phyloP scores from a whole-genome alignment of 2,113 vertebrate genomes.

The Fulica atra region DNA sequence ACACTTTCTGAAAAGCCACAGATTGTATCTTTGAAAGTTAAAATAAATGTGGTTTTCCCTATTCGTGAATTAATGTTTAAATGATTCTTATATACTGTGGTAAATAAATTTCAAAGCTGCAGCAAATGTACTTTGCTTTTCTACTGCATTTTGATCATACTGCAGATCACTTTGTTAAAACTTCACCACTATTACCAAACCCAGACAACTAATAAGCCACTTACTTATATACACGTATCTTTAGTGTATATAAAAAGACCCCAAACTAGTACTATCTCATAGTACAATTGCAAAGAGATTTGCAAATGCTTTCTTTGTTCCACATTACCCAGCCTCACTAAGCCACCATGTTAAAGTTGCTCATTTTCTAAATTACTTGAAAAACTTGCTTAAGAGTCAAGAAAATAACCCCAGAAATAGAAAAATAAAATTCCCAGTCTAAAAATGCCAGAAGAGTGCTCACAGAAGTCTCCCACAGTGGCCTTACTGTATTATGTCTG shows the following conservation, averaged over 20 bases:
- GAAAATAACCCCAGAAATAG: not conserved
- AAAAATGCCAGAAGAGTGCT: constrained; percentile 23
- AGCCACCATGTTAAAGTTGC: not conserved
- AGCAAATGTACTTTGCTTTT: not conserved
- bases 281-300: not conserved
- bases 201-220: not conserved
- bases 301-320: not conserved
- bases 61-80: not conserved
- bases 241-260: too few relatives aligned
- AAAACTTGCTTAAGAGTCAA: not conserved
- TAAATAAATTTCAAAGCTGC: not conserved
- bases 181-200: not conserved
- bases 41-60: not conserved
- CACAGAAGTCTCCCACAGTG: constrained; percentile 47
- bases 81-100: not conserved
- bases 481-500: constrained; percentile 52
- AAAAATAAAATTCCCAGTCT: constrained; percentile 14
- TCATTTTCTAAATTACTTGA: not conserved
- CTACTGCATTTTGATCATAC: not conserved
- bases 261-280: not conserved
- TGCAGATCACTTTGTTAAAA: not conserved
- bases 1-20: not conserved
- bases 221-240: not conserved
- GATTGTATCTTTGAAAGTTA: not conserved
- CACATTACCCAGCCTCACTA: not conserved